Base-by-base conservation (phyloP, 1,140 invertebrate genomes). In the Pogonus chalceus region DNA sequence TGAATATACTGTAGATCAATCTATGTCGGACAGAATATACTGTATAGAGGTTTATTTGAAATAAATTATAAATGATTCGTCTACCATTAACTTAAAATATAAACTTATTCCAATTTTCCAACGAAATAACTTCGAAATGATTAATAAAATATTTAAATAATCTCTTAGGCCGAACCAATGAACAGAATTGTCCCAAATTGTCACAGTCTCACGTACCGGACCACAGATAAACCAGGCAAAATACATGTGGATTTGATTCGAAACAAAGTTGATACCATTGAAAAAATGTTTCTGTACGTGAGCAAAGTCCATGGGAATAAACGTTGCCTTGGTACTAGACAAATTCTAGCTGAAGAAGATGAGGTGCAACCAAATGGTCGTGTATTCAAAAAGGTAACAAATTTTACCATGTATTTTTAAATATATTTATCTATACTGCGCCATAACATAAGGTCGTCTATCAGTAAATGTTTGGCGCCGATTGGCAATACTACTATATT, bases 311-410 rank as follows among this genome's bases (percentile, higher is more conserved):
- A 92, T 71, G 75, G 76, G 0, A 75, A 82, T 7, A 85, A 84
- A 60, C 79, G 74, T 24, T 96, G 91, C 64, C 76, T 98, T 22
- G 96, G 96, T 10, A 95, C 92, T 0, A 76, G 96, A 46, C 81
- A 94, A 61, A 85, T 98, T 49, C 74, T 97, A 2, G 84, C 84
- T 47, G 94, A 96, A 69, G 92, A 96, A 66, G 92, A 98, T 64
- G 95, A 98, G 69, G 69, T 83, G 1, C 93, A 98, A 68, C 82
- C 87, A 0, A 95, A 96, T 72, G 96, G 96, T 43, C 82, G 90
- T 65, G 79, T 96, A 20, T 98, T 99, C 65, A 97, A 97, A 74
- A 98, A 99, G 79, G 84, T 87, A 62, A 58, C n/a, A 54, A 49
- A 39, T 26, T 55, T 49, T 47, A 24, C 21, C 24, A 23, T 39